Conservation (phyloP, 2,797 vertebrate genomes). For the Falco naumanni region DNA sequence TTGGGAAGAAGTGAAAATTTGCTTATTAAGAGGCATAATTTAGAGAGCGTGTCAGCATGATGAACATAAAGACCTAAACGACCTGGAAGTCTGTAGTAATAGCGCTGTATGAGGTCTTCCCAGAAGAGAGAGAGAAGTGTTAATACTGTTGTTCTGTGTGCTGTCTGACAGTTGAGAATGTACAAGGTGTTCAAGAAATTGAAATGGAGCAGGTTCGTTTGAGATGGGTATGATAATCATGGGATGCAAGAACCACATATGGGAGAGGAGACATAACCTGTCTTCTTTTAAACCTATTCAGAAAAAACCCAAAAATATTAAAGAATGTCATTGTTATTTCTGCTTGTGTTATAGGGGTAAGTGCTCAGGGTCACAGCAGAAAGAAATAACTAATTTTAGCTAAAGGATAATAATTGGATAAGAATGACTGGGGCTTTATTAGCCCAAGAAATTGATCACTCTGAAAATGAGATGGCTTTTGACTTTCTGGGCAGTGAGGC, state of each 20-base stretch:
- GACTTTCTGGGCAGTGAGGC: neutral
- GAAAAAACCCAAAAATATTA: neutral
- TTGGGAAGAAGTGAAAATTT: neutral
- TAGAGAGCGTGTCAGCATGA: neutral
- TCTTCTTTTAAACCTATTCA: neutral
- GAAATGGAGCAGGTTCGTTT: neutral
- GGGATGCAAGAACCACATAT: neutral
- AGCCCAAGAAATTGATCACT: neutral
- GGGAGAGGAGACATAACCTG: neutral
- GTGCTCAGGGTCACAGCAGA: neutral
- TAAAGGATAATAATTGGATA: neutral
- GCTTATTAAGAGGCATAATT: neutral
- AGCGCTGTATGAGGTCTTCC: neutral
- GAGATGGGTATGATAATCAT: neutral
- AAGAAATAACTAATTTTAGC: neutral
- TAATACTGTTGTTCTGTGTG: neutral
- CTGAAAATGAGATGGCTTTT: neutral
- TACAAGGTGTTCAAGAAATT: neutral
- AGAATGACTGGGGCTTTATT: neutral
- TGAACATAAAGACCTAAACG: neutral
- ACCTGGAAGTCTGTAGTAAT: neutral
- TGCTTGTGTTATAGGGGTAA: neutral
- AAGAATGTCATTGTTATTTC: neutral
- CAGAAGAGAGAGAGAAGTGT: neutral
- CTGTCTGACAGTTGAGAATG: neutral